Percentiles rank a stretch among this genome's conserved stretches.
These are phyloP conservation scores for Halictus rubicundus DNA, from an alignment of 1,140 invertebrate species.

Conservation along the genomic window DNA sequence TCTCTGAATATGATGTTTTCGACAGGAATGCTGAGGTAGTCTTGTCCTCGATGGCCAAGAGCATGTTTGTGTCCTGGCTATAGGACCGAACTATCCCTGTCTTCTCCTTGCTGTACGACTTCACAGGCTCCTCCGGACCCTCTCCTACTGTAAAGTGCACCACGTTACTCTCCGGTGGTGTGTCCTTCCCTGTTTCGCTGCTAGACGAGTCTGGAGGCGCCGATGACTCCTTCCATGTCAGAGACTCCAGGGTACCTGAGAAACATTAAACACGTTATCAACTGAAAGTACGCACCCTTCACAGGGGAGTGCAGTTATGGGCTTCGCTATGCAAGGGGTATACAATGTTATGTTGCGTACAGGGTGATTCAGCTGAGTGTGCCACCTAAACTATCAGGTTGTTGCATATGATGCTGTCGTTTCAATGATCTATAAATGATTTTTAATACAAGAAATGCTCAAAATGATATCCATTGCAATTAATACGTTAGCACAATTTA, in stretches of 20 bases:
- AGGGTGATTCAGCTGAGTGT: too few species aligned
- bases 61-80: constrained; percentile 77
- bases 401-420: too few species aligned
- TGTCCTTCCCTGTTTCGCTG: constrained; percentile 77
- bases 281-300: not conserved
- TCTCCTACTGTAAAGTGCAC: constrained; percentile 76
- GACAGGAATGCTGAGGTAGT: constrained; percentile 69
- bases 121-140: constrained; percentile 49
- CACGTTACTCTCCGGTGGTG: constrained; percentile 70
- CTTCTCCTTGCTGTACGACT: constrained; percentile 40
- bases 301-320: not conserved
- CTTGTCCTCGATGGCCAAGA: constrained; percentile 63
- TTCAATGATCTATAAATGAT: too few species aligned
- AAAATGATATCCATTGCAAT: too few species aligned
- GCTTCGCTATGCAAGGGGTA: not conserved
- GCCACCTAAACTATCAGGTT: too few species aligned
- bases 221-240: constrained; percentile 78
- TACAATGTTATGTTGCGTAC: not conserved
- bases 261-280: constrained; percentile 38
- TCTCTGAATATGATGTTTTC: constrained; percentile 80
- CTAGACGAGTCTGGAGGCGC: constrained; percentile 77
- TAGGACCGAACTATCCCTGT: constrained; percentile 66
- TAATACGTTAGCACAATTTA: too few species aligned
- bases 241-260: constrained; percentile 72
- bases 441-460: too few species aligned